phyloP scores from a whole-genome alignment of 2,113 vertebrate genomes.

The Myotis davidii region DNA sequence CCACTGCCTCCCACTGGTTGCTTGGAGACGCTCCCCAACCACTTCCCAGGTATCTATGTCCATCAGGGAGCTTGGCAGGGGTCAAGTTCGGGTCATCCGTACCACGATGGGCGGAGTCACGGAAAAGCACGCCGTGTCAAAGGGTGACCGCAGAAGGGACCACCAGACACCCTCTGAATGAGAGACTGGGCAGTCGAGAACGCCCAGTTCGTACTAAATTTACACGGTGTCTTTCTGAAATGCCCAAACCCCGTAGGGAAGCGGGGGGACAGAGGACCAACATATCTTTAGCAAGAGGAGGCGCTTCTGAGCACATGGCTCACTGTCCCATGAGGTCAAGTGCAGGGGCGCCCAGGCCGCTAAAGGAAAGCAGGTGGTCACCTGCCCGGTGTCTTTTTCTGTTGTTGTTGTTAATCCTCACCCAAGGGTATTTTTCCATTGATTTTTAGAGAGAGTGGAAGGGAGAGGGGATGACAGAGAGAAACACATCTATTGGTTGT shows the following conservation, averaged over 20 bases:
- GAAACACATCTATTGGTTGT: too few relatives aligned
- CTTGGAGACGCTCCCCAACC: not conserved
- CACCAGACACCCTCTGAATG: too few relatives aligned
- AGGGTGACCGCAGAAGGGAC: not conserved
- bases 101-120: not conserved
- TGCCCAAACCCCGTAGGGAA: not conserved
- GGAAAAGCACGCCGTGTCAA: not conserved
- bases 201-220: fast-evolving
- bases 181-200: not conserved
- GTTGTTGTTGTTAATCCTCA: too few relatives aligned
- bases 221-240: not conserved
- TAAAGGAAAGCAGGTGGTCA: not conserved
- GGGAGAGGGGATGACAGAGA: too few relatives aligned
- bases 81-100: too few relatives aligned
- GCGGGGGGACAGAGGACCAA: too few relatives aligned
- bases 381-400: not conserved
- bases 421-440: too few relatives aligned
- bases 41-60: not conserved
- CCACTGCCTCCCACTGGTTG: fast-evolving
- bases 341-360: not conserved
- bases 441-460: too few relatives aligned
- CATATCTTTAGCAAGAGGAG: not conserved
- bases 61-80: not conserved
- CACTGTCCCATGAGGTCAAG: not conserved
- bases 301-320: not conserved